Base-by-base conservation (phyloP, 2,888 invertebrate species). In the Cerceris rybyensis region DNA sequence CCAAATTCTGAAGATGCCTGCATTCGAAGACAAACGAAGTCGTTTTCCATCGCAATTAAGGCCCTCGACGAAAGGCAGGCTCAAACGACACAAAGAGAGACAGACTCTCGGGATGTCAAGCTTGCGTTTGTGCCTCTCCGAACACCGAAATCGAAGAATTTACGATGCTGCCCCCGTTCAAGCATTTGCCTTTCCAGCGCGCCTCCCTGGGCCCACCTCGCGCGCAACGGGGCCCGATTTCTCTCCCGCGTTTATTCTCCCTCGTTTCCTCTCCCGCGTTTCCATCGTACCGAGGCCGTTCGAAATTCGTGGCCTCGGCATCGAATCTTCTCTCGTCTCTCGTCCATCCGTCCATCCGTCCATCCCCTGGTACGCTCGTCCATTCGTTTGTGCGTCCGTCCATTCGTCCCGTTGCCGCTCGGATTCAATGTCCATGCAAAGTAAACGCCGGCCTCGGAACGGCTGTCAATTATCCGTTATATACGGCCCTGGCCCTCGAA, bases 401-500 rank as follows among this genome's bases (percentile, higher is more conserved):
- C 84, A 80, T 63, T 63, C 63, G 63, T 63, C 81, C 85, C 66
- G 71, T 74, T 80, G 84, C 83, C 82, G 84, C 85, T 88, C 88
- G 89, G 89, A 90, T 91, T 91, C 90, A 91, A 91, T 91, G 92
- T 91, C 91, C 92, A 91, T 91, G 91, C 92, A 92, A 92, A 92
- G 91, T 90, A 91, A 91, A 90, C 91, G 88, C 86, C 90, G 89
- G 89, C 85, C 82, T 78, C 86, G 87, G 85, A 87, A 89, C 89
- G 91, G 89, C 92, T 92, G 92, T 92, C 92, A 92, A 92, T 92
- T 92, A 92, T 91, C 91, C 90, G 91, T 92, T 92, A 92, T 92
- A 92, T 92, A 92, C 91, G 91, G 91, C 90, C 90, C 88, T 89
- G 91, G 89, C 86, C 86, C 90, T 90, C 90, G 89, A 90, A 91